Evolutionary conservation across 2,113 vertebrate species (phyloP).

Genomic region (Panthera tigris): DNA sequence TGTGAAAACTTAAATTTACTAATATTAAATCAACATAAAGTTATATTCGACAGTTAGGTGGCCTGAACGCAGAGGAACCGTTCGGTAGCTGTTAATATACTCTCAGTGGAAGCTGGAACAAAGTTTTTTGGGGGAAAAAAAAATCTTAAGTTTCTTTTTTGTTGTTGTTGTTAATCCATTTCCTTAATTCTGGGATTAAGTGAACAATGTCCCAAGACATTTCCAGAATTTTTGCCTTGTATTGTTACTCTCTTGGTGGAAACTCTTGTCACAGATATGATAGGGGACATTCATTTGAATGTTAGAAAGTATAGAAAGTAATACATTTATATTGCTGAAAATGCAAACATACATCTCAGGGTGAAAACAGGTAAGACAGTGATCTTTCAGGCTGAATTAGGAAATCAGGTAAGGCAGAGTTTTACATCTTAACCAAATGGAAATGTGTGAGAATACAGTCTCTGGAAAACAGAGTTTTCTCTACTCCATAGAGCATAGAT

Average conservation of each 20-base stretch:
- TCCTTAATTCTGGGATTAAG: constrained; percentile 2
- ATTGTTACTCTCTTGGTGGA: not conserved
- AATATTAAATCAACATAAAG: not conserved
- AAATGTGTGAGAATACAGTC: not conserved
- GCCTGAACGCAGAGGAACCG: not conserved
- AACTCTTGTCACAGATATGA: not conserved
- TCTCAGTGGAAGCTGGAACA: not conserved
- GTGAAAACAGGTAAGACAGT: not conserved
- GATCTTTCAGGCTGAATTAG: not conserved
- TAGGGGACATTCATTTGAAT: not conserved
- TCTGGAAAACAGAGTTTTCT: not conserved
- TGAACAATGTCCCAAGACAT: not conserved
- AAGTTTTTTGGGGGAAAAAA: not conserved
- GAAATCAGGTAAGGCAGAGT: constrained; percentile 1
- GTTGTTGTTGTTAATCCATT: not conserved
- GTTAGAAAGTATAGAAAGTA: not conserved
- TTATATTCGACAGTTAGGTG: constrained; percentile 12
- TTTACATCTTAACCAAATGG: constrained; percentile 24
- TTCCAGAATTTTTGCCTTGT: constrained; percentile 23
- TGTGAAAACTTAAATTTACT: constrained; percentile 32
- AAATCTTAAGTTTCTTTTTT: not conserved
- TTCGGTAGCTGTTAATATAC: not conserved
- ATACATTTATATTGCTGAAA: not conserved
- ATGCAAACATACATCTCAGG: not conserved
- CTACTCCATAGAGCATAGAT: not conserved